A percentile compares a stretch with the other conserved stretches of the same genome.
phyloP scores from a whole-genome alignment of 2,888 invertebrate species.

The Aleiodes alternator region DNA sequence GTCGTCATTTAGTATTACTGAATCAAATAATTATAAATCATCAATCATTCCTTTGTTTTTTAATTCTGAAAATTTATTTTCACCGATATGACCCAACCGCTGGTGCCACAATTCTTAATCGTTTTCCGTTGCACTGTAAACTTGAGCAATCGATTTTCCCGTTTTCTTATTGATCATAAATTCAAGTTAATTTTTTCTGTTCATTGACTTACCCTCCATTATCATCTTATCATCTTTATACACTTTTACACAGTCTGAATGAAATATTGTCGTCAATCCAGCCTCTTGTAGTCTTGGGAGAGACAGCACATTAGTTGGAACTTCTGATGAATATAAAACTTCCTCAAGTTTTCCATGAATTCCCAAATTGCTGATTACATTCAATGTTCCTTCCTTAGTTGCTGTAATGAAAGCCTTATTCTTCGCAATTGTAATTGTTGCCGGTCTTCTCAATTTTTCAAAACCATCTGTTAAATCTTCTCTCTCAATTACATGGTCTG shows the following conservation, averaged over 20 bases:
- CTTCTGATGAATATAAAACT: conserved; percentile 64
- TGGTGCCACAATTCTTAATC: conserved; percentile 6
- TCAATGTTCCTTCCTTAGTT: conserved; percentile 62
- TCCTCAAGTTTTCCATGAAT: conserved; percentile 53
- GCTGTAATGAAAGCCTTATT: conserved; percentile 60
- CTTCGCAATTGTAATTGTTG: conserved; percentile 59
- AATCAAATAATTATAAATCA: not conserved
- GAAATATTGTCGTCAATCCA: not conserved
- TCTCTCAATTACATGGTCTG: conserved; percentile 2
- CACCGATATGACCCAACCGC: conserved; percentile 2
- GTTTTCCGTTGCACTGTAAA: not conserved
- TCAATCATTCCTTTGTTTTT: conserved; percentile 5
- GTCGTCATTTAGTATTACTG: not conserved
- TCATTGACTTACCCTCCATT: not conserved
- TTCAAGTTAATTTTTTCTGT: not conserved
- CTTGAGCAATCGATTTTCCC: not conserved
- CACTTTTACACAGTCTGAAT: not conserved
- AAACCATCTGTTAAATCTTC: not conserved
- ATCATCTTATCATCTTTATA: not conserved
- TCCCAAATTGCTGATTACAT: conserved; percentile 60
- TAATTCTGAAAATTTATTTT: not conserved
- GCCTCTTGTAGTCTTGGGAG: not conserved
- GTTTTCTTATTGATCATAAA: not conserved
- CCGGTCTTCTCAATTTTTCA: not conserved
- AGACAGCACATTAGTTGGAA: conserved; percentile 46